These are phyloP conservation scores for Galleria mellonella DNA, from an alignment of 1,140 invertebrate species.

Conservation along the genomic window DNA sequence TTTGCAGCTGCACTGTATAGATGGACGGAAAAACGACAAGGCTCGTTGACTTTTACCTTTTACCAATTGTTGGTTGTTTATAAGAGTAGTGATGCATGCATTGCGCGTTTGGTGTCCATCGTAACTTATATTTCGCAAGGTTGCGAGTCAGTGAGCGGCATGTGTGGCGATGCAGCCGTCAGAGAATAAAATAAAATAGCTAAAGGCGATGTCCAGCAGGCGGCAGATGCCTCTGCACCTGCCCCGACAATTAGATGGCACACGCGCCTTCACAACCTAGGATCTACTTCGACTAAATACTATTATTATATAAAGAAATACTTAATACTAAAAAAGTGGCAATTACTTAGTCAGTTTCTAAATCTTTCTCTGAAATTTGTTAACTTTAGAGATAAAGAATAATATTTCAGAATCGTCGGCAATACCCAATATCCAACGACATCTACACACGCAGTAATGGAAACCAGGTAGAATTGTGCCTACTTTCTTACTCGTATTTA, in stretches of 20 bases:
- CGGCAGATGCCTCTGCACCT: constrained; percentile 65
- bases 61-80: constrained; percentile 13
- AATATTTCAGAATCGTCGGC: too few species aligned
- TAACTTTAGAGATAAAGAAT: too few species aligned
- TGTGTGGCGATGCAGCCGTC: constrained; percentile 19
- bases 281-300: too few species aligned
- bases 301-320: too few species aligned
- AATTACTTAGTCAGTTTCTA: too few species aligned
- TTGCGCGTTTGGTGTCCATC: constrained; percentile 21
- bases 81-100: constrained; percentile 16
- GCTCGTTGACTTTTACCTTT: constrained; percentile 24
- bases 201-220: constrained; percentile 35
- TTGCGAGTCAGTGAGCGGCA: constrained; percentile 11
- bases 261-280: constrained; percentile 27
- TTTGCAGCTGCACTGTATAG: constrained; percentile 1
- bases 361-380: too few species aligned
- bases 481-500: too few species aligned
- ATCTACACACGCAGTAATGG: too few species aligned
- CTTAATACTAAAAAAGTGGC: too few species aligned
- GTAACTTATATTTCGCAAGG: constrained; percentile 17
- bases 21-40: constrained; percentile 20
- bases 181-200: constrained; percentile 41
- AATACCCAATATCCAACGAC: too few species aligned
- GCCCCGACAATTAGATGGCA: constrained; percentile 54
- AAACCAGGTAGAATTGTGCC: too few species aligned